Evolutionary conservation across 2,113 vertebrate species (phyloP), one percentile per base, ranked within the genome.

Genomic region (Danionella cerebrum): DNA sequence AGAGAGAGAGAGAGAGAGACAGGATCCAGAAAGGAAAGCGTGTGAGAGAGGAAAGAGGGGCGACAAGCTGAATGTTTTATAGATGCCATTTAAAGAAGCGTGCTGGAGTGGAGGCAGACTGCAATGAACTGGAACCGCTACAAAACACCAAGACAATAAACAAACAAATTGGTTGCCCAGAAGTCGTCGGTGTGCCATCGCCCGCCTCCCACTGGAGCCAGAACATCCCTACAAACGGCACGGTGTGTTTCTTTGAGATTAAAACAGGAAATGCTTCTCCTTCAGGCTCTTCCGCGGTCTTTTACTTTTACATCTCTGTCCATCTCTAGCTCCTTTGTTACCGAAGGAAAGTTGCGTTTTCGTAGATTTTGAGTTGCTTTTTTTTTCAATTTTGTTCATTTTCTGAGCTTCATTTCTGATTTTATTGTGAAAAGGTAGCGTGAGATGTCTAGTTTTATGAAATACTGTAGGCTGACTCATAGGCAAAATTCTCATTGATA

Each of bases 111-210:
- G 76, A 78, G 68, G 78, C 76, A 76, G 77, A 67, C 73, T 77
- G 81, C 85, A 81, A 82, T 87, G 83, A 84, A 87, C 81, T 84
- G 82, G 82, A 86, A 84, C 84, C 73, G 58, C 63, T 72, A 84
- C 84, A 83, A 85, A 86, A 88, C 81, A 78, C 73, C 77, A 80
- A 86, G 81, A 84, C 83, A 87, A 85, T 85, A 87, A 86, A 86
- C 80, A 83, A 86, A 84, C 81, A 88, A 84, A 86, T 83, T 84
- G 84, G 77, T 83, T 87, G 85, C 81, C 80, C 82, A 70, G 81
- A 79, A 85, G 79, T 78, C 80, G 82, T 79, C 78, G 57, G 78
- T 74, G 80, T 79, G 47, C 65, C 80, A 77, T 72, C 35, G 66
- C 78, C n/a, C 77, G 47, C 55, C 74, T 79, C 39, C 35, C 62